phyloP scores from a whole-genome alignment of 2,113 vertebrate species.

The Lutjanus erythropterus region DNA sequence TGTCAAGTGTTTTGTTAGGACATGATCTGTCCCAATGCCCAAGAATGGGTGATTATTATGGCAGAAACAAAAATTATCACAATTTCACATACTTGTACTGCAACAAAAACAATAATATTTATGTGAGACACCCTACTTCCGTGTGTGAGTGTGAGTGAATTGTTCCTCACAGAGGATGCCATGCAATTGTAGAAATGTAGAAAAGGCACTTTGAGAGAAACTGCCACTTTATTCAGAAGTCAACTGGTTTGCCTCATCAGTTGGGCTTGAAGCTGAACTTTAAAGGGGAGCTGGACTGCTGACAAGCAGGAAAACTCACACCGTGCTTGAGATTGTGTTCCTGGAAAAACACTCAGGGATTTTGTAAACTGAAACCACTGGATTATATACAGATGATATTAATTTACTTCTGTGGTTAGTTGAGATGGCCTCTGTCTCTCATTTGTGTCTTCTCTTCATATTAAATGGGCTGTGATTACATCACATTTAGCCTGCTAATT shows the following conservation, averaged over 20 bases:
- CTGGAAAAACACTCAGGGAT: conserved; percentile 55
- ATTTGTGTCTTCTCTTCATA: background rate
- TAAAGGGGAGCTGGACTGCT: conserved; percentile 23
- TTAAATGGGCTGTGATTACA: too few relatives aligned
- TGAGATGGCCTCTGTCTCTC: background rate
- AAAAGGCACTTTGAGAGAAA: background rate
- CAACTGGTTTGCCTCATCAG: background rate
- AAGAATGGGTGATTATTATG: too few relatives aligned
- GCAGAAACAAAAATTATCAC: background rate
- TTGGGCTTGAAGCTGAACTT: background rate
- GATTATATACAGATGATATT: conserved; percentile 59
- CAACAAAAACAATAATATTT: too few relatives aligned
- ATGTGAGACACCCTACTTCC: too few relatives aligned
- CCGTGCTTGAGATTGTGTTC: conserved; percentile 33
- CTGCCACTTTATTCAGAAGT: background rate
- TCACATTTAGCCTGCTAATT: too few relatives aligned
- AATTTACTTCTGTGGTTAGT: conserved; percentile 44
- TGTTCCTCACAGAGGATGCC: background rate
- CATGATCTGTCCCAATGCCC: too few relatives aligned
- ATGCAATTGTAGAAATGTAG: background rate
- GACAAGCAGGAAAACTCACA: conserved; percentile 48
- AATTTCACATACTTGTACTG: too few relatives aligned
- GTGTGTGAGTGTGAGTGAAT: too few relatives aligned
- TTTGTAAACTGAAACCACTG: conserved; percentile 56
- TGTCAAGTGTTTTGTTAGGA: too few relatives aligned